Evolutionary conservation across 2,888 invertebrate species (phyloP).

Genomic region (Brassicogethes aeneus): DNA sequence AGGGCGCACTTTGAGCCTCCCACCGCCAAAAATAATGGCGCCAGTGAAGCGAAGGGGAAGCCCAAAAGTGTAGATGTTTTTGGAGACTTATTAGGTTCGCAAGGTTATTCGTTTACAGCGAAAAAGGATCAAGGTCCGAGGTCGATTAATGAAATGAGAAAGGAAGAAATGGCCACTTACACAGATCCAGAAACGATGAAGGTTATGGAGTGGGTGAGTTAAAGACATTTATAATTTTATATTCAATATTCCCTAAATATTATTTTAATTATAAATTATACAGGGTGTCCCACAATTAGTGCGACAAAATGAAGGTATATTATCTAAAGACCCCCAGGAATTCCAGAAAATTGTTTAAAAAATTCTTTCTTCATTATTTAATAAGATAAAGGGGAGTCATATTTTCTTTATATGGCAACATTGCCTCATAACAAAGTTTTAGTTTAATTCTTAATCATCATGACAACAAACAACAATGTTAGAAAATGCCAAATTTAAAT

Average conservation of each 20-base stretch:
- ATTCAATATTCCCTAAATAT: conserved; percentile 4
- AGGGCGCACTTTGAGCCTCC: conserved; percentile 62
- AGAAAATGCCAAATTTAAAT: too few relatives aligned
- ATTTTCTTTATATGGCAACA: too few relatives aligned
- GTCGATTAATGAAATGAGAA: conserved; percentile 90
- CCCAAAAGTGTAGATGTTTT: conserved; percentile 65
- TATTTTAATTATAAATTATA: conserved; percentile 7
- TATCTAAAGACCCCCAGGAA: too few relatives aligned
- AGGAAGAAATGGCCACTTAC: conserved; percentile 72
- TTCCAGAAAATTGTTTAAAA: too few relatives aligned
- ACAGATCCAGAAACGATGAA: conserved; percentile 90
- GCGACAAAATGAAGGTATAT: too few relatives aligned
- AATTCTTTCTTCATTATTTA: too few relatives aligned
- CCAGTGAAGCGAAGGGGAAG: conserved; percentile 19
- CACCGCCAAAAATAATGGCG: conserved; percentile 22
- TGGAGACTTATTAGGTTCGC: conserved; percentile 83
- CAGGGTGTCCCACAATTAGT: too few relatives aligned
- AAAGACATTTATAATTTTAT: too few relatives aligned
- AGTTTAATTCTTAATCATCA: too few relatives aligned
- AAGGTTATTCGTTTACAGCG: conserved; percentile 75
- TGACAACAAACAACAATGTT: too few relatives aligned
- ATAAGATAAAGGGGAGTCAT: too few relatives aligned
- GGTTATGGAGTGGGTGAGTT: conserved; percentile 69
- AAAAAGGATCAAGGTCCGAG: conserved; percentile 67
- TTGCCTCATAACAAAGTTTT: too few relatives aligned